A percentile compares a stretch with the other conserved stretches of the same genome.
Conservation (phyloP, 2,113 vertebrate species). For the Andinoacara biseriatus region DNA sequence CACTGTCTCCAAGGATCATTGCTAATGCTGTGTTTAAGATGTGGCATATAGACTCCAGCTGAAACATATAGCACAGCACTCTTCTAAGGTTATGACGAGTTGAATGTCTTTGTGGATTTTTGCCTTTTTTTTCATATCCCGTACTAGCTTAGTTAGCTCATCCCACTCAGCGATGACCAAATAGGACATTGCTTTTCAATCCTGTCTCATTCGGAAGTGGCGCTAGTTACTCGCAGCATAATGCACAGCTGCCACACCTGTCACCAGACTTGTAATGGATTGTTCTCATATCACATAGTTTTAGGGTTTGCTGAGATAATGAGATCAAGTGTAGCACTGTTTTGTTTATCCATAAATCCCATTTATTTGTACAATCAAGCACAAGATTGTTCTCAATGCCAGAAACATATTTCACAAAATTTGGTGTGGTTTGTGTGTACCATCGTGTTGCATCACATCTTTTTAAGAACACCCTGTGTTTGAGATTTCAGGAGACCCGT, state of each 20-base stretch:
- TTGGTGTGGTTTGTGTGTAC: accelerated
- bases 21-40: neutral
- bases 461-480: neutral
- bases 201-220: neutral
- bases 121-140: too few species aligned
- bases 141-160: too few species aligned
- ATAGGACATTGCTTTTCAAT: neutral
- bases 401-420: neutral
- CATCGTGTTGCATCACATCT: neutral
- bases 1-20: neutral
- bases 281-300: neutral
- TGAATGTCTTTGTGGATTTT: neutral
- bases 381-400: neutral
- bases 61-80: neutral
- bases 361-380: neutral
- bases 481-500: neutral
- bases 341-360: neutral
- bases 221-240: neutral
- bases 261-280: neutral
- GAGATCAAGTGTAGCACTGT: neutral
- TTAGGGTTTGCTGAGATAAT: neutral
- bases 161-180: neutral
- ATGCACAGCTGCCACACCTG: conserved; percentile 2
- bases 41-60: neutral
- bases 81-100: too few species aligned